A percentile compares a stretch with the other conserved stretches of the same genome.
Conservation (phyloP, 2,888 invertebrate genomes). For the Nysson spinosus region DNA sequence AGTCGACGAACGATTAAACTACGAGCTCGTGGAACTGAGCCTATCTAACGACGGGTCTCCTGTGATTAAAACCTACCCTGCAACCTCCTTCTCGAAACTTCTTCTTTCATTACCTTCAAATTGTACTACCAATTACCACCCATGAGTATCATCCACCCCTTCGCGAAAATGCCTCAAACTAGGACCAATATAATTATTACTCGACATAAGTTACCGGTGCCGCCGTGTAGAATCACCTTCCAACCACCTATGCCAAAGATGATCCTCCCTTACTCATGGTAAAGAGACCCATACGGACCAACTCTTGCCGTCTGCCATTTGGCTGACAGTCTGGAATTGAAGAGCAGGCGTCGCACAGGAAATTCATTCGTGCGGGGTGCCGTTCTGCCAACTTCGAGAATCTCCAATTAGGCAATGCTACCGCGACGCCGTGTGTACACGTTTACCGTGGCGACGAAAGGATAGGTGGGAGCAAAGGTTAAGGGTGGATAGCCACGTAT, state of each 20-base stretch:
- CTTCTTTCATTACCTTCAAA: constrained; percentile 8
- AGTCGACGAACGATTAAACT: constrained; percentile 71
- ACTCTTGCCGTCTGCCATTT: constrained; percentile 38
- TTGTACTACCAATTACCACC: background rate
- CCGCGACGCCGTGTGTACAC: constrained; percentile 23
- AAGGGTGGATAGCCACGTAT: constrained; percentile 37
- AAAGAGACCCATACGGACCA: constrained; percentile 11
- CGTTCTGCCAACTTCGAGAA: constrained; percentile 66
- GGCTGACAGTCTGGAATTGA: constrained; percentile 66
- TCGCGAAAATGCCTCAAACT: constrained; percentile 54
- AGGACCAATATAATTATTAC: constrained; percentile 69
- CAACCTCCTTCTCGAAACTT: constrained; percentile 18
- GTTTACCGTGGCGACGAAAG: constrained; percentile 24
- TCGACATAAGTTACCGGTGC: constrained; percentile 65
- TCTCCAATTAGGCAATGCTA: constrained; percentile 68
- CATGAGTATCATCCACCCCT: constrained; percentile 13
- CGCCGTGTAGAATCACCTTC: constrained; percentile 14
- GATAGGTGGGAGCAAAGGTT: constrained; percentile 24
- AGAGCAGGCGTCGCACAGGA: constrained; percentile 66
- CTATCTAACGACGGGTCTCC: constrained; percentile 66
- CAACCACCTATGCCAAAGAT: constrained; percentile 16
- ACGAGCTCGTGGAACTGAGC: constrained; percentile 65
- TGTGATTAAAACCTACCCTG: constrained; percentile 71
- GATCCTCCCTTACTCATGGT: constrained; percentile 49
- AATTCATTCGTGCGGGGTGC: constrained; percentile 65